Base-by-base conservation (phyloP, 1,140 invertebrate genomes). In the Pseudomyrmex concolor region DNA sequence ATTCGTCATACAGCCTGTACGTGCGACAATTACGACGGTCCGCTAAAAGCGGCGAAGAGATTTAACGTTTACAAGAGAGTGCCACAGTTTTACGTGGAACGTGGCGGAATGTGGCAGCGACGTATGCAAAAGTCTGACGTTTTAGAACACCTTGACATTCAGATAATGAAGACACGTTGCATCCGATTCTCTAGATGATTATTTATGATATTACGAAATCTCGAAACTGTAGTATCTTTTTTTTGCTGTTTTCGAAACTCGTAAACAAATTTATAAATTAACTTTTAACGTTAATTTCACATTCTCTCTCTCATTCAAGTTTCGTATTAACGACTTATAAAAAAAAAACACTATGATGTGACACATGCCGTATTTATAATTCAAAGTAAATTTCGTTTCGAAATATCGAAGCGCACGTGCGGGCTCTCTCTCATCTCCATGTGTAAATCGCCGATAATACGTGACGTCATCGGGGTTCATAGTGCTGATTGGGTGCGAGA, bases 401-500 rank as follows among this genome's bases (percentile, higher is more conserved):
- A 55, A 54, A 67, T 55, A 86, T 67, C 83, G 25, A 4, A 62
- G 57, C 51, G 34, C 55, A 86, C 67, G 62, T 48, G 77, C 48
- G 83, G 81, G 70, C 74, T 80, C 89, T 91, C 74, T 80, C 89
- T 91, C 92, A 92, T 92, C 91, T 92, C 89, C 88, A 83, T 86
- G 89, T 85, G 90, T 92, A 92, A 92, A 92, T 92, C 91, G 84
- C 60, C 77, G 83, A 89, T 92, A 92, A 92, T 92, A 71, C 86
- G 84, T 91, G 90, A 92, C 91, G 90, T 92, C 92, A 91, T 92
- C 91, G 89, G 89, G 89, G 84, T 57, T 59, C 62, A n/a, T 57
- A 59, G 73, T 70, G 90, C 84, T 91, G 92, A 92, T 92, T 92
- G 92, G 91, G 91, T 92, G 91, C 89, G 90, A 92, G 91, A 92